Evolutionary conservation across 2,113 vertebrate species (phyloP).

Genomic region (Ammodytes marinus): DNA sequence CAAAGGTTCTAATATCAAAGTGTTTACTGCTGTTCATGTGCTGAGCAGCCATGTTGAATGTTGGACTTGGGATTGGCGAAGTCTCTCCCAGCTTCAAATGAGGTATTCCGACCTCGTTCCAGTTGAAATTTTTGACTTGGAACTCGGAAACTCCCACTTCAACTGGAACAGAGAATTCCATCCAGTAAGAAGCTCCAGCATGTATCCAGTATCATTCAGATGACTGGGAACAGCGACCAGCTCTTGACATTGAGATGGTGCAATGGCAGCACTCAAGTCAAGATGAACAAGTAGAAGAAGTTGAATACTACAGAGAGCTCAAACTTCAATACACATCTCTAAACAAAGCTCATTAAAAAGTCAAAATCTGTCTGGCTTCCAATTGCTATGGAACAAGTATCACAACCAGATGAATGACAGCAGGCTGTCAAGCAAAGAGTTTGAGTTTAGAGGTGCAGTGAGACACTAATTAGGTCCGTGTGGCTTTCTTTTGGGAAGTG

Average conservation of each 20-base stretch:
- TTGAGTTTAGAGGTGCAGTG: slow-evolving; percentile 27
- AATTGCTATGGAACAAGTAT: slow-evolving; percentile 3
- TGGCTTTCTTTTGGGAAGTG: slow-evolving; percentile 19
- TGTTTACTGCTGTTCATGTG: too few relatives aligned
- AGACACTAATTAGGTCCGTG: slow-evolving; percentile 50
- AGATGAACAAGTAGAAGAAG: not conserved
- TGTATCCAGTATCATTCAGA: not conserved
- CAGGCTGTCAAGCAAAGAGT: slow-evolving; percentile 21
- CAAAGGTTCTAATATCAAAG: too few relatives aligned
- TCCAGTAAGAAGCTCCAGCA: not conserved
- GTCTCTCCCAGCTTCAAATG: too few relatives aligned
- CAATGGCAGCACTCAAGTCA: slow-evolving; percentile 14
- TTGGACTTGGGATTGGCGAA: too few relatives aligned
- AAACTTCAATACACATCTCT: slow-evolving; percentile 7
- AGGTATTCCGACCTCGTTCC: too few relatives aligned
- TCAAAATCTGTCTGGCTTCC: not conserved
- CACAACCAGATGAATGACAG: slow-evolving; percentile 38
- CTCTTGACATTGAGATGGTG: slow-evolving; percentile 23
- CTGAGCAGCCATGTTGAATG: too few relatives aligned
- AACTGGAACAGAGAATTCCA: too few relatives aligned
- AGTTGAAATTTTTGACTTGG: too few relatives aligned
- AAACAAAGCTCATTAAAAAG: slow-evolving; percentile 47
- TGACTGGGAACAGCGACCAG: not conserved
- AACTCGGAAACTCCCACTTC: too few relatives aligned
- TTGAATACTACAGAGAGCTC: slow-evolving; percentile 12